These are phyloP conservation scores for Tetrao urogallus DNA, from an alignment of 2,113 vertebrate genomes.

Conservation along the genomic window DNA sequence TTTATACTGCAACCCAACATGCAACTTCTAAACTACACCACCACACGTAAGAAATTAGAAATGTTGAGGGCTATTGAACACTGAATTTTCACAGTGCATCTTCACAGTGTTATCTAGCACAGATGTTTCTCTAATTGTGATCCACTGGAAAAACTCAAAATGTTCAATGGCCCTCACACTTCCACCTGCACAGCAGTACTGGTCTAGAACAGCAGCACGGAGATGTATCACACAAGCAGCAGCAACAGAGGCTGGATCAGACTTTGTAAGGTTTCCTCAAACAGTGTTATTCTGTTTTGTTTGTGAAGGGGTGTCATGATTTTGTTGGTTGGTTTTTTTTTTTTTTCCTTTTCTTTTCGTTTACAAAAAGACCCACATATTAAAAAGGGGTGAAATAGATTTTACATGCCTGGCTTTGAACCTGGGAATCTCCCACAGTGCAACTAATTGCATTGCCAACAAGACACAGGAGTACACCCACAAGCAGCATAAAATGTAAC, in stretches of 20 bases:
- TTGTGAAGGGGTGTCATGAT: constrained; percentile 14
- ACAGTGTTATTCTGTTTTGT: constrained; percentile 53
- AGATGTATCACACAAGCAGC: background rate
- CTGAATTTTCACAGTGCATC: constrained; percentile 47
- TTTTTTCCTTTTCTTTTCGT: constrained; percentile 35
- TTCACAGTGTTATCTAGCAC: constrained; percentile 55
- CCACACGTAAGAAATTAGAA: constrained; percentile 73
- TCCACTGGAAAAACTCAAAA: constrained; percentile 50
- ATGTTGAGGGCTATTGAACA: constrained; percentile 73
- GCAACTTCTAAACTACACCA: constrained; percentile 65
- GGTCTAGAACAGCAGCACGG: background rate
- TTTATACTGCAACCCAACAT: constrained; percentile 61
- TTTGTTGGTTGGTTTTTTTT: background rate
- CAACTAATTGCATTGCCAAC: constrained; percentile 80
- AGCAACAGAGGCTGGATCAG: background rate
- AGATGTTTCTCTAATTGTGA: constrained; percentile 59
- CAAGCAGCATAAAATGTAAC: constrained; percentile 68
- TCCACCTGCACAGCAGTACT: constrained; percentile 16
- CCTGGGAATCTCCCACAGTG: constrained; percentile 76
- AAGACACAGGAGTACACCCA: constrained; percentile 71
- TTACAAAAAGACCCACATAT: constrained; percentile 66
- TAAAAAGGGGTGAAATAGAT: constrained; percentile 71
- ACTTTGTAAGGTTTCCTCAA: constrained; percentile 16
- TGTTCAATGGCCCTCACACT: constrained; percentile 64
- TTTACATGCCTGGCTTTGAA: constrained; percentile 78